These are phyloP conservation scores for Ginglymostoma cirratum DNA, from an alignment of 2,113 vertebrate species.

Conservation along the genomic window DNA sequence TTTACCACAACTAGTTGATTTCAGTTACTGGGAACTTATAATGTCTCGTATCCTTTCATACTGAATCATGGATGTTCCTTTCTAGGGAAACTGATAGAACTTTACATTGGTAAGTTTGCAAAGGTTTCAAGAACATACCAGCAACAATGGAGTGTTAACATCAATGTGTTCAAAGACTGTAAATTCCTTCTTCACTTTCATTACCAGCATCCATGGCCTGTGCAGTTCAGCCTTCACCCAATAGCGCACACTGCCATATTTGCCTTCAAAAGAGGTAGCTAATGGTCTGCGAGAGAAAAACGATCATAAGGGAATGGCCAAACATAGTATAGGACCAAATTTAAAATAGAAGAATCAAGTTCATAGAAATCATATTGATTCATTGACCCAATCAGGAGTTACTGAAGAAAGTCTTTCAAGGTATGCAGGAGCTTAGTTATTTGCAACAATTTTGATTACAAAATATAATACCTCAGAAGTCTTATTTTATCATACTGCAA, in stretches of 20 bases:
- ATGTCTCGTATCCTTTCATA: neutral
- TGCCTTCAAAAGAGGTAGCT: slow-evolving; percentile 99
- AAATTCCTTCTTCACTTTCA: slow-evolving; percentile 99
- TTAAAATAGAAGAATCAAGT: neutral
- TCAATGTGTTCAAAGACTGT: slow-evolving; percentile 99
- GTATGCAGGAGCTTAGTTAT: neutral
- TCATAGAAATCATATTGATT: neutral
- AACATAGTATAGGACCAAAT: neutral
- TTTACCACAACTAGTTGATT: neutral
- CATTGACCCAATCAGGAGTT: neutral
- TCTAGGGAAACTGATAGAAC: neutral
- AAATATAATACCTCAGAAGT: neutral
- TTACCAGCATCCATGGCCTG: slow-evolving; percentile 94
- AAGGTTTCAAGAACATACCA: slow-evolving; percentile 64
- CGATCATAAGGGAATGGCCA: neutral
- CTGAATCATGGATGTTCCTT: neutral
- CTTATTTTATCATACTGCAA: neutral
- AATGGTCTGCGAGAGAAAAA: slow-evolving; percentile 78
- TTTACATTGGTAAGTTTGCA: neutral
- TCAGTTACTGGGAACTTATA: neutral
- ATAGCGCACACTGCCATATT: slow-evolving; percentile 97
- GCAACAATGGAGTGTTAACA: slow-evolving; percentile 99
- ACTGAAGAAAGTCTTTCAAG: neutral
- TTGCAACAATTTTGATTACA: neutral
- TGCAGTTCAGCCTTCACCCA: slow-evolving; percentile 98